phyloP scores from a whole-genome alignment of 1,140 invertebrate species.

The Orius insidiosus region DNA sequence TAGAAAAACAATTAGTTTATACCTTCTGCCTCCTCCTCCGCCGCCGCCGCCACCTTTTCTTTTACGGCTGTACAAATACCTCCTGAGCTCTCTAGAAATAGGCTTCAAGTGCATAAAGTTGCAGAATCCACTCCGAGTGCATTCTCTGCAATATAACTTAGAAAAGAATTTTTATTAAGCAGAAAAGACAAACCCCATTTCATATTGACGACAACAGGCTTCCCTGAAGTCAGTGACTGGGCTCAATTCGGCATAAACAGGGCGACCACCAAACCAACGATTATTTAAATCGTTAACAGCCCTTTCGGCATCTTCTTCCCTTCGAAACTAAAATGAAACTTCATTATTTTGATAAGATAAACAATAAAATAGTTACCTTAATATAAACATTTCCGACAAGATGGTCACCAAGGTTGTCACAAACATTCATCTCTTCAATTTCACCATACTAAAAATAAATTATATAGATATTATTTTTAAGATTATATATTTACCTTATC shows the following conservation, averaged over 20 bases:
- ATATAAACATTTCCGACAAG: slow-evolving; percentile 97
- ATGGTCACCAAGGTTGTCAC: slow-evolving; percentile 96
- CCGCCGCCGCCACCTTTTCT: slow-evolving; percentile 21
- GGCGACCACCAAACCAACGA: slow-evolving; percentile 96
- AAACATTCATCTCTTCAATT: slow-evolving; percentile 99
- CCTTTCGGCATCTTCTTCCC: slow-evolving; percentile 95
- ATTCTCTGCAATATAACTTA: slow-evolving; percentile 49
- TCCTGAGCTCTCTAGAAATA: slow-evolving; percentile 78
- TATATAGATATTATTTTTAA: not conserved
- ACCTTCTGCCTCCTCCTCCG: slow-evolving; percentile 1
- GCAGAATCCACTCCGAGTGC: slow-evolving; percentile 94
- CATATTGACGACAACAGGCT: slow-evolving; percentile 97
- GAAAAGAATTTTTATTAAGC: not conserved
- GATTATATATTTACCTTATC: slow-evolving; percentile 45
- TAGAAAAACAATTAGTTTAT: not conserved
- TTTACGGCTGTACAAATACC: slow-evolving; percentile 52
- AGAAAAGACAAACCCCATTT: slow-evolving; percentile 66
- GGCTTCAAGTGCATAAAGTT: slow-evolving; percentile 99
- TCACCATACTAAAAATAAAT: slow-evolving; percentile 64
- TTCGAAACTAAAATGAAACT: slow-evolving; percentile 62
- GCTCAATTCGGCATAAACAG: slow-evolving; percentile 93
- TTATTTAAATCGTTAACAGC: slow-evolving; percentile 94
- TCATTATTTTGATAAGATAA: not conserved
- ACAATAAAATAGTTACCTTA: slow-evolving; percentile 41
- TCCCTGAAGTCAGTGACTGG: slow-evolving; percentile 98